phyloP scores from a whole-genome alignment of 2,113 vertebrate species.

The Dascyllus trimaculatus region DNA sequence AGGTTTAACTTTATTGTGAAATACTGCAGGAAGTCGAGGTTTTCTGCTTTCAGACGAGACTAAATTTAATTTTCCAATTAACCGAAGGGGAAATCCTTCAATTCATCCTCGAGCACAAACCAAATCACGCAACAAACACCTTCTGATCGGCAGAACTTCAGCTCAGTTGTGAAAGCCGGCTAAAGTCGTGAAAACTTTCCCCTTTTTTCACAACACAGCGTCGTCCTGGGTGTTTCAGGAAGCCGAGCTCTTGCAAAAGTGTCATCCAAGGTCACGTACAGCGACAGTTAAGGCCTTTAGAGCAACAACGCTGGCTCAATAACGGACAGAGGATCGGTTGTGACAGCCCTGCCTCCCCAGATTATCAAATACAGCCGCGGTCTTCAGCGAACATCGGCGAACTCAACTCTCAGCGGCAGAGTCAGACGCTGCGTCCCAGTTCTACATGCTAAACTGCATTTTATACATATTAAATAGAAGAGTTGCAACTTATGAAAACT shows the following conservation, averaged over 20 bases:
- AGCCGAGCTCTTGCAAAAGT: constrained; percentile 23
- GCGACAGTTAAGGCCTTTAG: background rate
- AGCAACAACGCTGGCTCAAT: background rate
- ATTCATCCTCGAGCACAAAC: too few species aligned
- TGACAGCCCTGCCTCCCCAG: constrained; percentile 36
- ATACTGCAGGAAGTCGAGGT: too few species aligned
- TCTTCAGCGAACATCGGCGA: background rate
- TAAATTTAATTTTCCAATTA: too few species aligned
- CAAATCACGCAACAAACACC: too few species aligned
- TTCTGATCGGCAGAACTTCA: background rate
- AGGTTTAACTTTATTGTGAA: too few species aligned
- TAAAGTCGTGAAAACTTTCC: constrained; percentile 20
- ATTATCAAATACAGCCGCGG: constrained; percentile 10
- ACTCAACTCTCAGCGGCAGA: background rate
- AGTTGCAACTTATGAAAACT: too few species aligned
- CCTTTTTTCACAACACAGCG: constrained; percentile 37
- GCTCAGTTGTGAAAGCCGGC: constrained; percentile 30
- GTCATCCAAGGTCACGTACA: background rate
- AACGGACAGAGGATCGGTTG: background rate
- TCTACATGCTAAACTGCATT: background rate
- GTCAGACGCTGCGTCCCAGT: background rate
- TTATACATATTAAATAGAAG: too few species aligned
- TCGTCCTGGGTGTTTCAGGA: constrained; percentile 12
- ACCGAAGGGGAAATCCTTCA: too few species aligned
- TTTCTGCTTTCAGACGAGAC: too few species aligned